Evolutionary conservation across 2,888 invertebrate genomes (phyloP), one percentile per base, ranked within the genome.

Genomic region (Zygogramma bicolorata): DNA sequence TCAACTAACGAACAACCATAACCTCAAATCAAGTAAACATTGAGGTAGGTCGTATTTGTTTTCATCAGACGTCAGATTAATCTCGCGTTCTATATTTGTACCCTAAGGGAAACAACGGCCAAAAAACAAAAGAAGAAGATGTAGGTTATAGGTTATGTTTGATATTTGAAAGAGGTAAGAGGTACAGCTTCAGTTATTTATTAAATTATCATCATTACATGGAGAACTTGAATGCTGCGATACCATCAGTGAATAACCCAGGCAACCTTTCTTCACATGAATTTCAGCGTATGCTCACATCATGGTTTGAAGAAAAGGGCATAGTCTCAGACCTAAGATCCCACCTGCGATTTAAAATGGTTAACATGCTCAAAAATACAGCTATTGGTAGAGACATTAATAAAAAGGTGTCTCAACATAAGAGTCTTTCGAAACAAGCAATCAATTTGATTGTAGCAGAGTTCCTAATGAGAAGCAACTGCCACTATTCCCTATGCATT

Each of bases 221-320:
- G 77, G 79, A 83, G 61, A 75, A 80, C 66, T 70, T 83, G 65
- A 75, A 49, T 18, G 81, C 82, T 15, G 83, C 82, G 46, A 71
- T 82, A 59, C 73, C 75, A n/a, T 60, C 60, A 27, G 65, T 53
- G 31, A 60, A 70, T 22, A 34, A 67, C 3, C 66, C 77, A 20
- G 77, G 73, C 68, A 81, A 82, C 75, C 65, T 87, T 49, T 81
- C 86, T 3, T 75, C 88, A 3, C 88, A 90, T 80, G 89, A 90
- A 81, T 91, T 92, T 85, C 90, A 91, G 85, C 88, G 87, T 79
- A 88, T 88, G 82, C 86, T 91, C 59, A 89, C 87, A 68, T 87
- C 88, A 72, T 89, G 91, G 86, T 90, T 91, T 82, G 90, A 91
- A 82, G 89, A 90, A 82, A 90, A 90, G 84, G 92, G 92, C 15